Evolutionary conservation across 1,140 invertebrate genomes (phyloP).

Genomic region (Battus philenor): DNA sequence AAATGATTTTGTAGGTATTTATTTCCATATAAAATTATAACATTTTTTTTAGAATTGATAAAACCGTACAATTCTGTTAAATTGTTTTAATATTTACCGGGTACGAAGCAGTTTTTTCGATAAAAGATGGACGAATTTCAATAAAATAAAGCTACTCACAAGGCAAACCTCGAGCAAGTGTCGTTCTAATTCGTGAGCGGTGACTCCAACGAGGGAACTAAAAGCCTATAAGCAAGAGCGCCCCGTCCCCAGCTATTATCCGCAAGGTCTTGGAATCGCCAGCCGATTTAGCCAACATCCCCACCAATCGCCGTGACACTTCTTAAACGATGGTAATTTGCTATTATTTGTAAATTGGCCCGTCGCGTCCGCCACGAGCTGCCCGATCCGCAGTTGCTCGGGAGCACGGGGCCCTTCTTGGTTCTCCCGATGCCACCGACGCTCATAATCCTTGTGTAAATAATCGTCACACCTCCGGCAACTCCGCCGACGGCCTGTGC

Average conservation of each 20-base stretch:
- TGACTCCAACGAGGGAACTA: conserved; percentile 48
- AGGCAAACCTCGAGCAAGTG: conserved; percentile 22
- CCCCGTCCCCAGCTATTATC: conserved; percentile 60
- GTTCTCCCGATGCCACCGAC: conserved; percentile 43
- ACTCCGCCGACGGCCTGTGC: conserved; percentile 42
- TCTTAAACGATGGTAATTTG: conserved; percentile 75
- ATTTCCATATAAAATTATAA: too few species aligned
- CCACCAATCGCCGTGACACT: conserved; percentile 72
- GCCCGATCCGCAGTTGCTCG: conserved; percentile 53
- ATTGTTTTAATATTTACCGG: too few species aligned
- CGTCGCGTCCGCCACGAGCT: conserved; percentile 54
- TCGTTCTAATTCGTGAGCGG: conserved; percentile 45
- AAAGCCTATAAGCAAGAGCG: conserved; percentile 40
- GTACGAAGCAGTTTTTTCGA: too few species aligned
- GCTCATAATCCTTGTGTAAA: conserved; percentile 55
- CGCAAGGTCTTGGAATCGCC: conserved; percentile 67
- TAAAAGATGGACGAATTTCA: too few species aligned
- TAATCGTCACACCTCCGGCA: conserved; percentile 45
- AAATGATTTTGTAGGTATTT: too few species aligned
- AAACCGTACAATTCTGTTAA: too few species aligned
- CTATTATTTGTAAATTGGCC: conserved; percentile 75
- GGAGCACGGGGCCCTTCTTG: conserved; percentile 56
- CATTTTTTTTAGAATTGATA: too few species aligned
- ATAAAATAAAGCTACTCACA: conserved; percentile 31
- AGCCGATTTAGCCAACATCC: conserved; percentile 70